Conservation (phyloP, 2,888 invertebrate species). For the Branchipolynoe longqiensis region DNA sequence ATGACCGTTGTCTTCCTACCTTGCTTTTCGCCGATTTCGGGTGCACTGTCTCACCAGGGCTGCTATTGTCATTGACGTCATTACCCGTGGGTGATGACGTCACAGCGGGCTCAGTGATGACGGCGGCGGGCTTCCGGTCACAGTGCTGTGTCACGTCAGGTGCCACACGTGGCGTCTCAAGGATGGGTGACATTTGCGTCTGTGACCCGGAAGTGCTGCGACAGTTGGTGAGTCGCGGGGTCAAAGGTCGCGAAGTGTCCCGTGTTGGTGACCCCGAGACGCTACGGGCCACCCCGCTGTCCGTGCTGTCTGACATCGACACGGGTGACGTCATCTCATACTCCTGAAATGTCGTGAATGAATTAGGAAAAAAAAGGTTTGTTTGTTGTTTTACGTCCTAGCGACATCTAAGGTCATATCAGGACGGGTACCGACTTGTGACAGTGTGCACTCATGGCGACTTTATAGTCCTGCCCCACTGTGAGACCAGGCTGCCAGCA, state of each 20-base stretch:
- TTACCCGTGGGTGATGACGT: neutral
- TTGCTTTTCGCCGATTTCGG: too few relatives aligned
- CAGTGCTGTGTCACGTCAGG: constrained; percentile 45
- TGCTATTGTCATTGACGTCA: constrained; percentile 8
- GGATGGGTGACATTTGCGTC: constrained; percentile 58
- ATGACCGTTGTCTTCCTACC: too few relatives aligned
- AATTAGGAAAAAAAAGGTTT: too few relatives aligned
- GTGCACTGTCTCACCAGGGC: too few relatives aligned
- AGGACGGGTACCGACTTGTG: too few relatives aligned
- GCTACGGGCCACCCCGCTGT: constrained; percentile 49
- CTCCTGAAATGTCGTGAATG: too few relatives aligned
- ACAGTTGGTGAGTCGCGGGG: constrained; percentile 47
- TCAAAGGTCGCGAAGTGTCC: constrained; percentile 40
- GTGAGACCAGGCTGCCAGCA: too few relatives aligned
- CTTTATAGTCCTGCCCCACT: too few relatives aligned
- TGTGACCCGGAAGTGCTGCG: constrained; percentile 41
- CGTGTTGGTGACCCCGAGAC: constrained; percentile 16
- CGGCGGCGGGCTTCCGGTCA: neutral
- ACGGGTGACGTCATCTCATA: constrained; percentile 36
- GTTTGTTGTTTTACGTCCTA: too few relatives aligned
- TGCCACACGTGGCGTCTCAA: constrained; percentile 37
- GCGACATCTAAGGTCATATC: too few relatives aligned
- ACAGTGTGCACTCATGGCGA: too few relatives aligned
- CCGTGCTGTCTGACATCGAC: constrained; percentile 48
- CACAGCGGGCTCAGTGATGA: too few relatives aligned